Evolutionary conservation across 2,888 invertebrate species (phyloP), one percentile per base, ranked within the genome.

Genomic region (Caenorhabditis wallacei): DNA sequence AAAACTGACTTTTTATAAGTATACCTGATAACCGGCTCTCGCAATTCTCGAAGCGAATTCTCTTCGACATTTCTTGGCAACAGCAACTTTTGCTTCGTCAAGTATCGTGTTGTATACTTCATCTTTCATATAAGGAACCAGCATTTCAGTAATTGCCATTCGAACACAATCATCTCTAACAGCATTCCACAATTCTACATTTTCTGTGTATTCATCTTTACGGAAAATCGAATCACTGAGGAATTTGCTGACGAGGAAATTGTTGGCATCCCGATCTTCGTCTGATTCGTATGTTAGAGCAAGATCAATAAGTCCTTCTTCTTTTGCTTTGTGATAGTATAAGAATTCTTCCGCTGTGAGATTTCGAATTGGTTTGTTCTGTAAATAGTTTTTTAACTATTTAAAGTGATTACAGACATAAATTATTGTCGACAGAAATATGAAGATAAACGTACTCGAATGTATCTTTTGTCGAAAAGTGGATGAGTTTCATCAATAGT

Each of bases 401-500:
- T 35, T 4, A 35, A 43, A 10, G 24, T 24, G 95, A 54, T 98
- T 92, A 92, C 97, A 99, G 92, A 97, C 97, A 94, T 96, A 56
- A 16, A 26, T n/a, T n/a, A n/a, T n/a, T n/a, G n/a, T n/a, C n/a
- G n/a, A n/a, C 13, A 0, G 16, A 72, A 20, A 22, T 16, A 61
- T 18, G 13, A 35, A 37, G 5, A 8, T 10, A 11, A 37, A 48
- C 63, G 10, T 16, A 63, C 63, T 37, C 61, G 69, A 35, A 78
- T 78, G 30, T 56, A 87, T 64, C 87, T 74, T 68, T 85, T 84
- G 16, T 80, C 85, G 85, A 89, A 93, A 68, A 93, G 92, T 0
- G 95, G 94, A 92, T 99, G 97, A 87, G 95, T 95, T 93, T 99
- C 98, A 92, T 99, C 99, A 84, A 99, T 97, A 90, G 96, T 96